phyloP scores from a whole-genome alignment of 2,113 vertebrate genomes.

The Amazona vittata region DNA sequence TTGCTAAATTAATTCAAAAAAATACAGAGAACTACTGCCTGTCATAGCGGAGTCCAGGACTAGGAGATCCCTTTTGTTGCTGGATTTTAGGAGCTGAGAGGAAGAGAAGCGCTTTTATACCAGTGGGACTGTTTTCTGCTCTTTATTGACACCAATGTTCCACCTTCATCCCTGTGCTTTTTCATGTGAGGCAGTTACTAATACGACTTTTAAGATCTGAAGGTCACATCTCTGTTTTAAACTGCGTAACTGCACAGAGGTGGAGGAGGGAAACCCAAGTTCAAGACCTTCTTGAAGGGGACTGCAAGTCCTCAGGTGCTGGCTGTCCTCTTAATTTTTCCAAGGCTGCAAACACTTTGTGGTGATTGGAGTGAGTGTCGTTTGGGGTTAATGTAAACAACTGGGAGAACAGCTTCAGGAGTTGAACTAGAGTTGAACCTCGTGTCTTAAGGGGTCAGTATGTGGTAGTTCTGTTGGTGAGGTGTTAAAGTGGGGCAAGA shows the following conservation, averaged over 20 bases:
- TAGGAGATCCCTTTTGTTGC: constrained; percentile 54
- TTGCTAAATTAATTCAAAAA: constrained; percentile 56
- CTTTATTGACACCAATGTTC: constrained; percentile 48
- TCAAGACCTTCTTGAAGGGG: background rate
- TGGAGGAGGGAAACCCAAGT: background rate
- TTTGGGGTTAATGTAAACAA: background rate
- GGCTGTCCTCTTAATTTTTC: background rate
- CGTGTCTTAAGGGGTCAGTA: rapidly evolving
- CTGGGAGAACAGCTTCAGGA: background rate
- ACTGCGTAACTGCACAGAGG: constrained; percentile 25
- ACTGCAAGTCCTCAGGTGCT: background rate
- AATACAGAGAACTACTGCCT: background rate
- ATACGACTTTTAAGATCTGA: constrained; percentile 42
- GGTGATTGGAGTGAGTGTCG: background rate
- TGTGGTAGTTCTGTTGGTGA: background rate
- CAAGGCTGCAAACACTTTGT: background rate
- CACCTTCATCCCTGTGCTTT: constrained; percentile 1
- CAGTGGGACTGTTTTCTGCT: background rate
- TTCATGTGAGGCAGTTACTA: constrained; percentile 23
- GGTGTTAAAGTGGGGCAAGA: background rate
- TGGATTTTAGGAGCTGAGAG: background rate
- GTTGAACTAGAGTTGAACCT: background rate
- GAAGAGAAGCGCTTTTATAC: background rate
- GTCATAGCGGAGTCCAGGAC: background rate
- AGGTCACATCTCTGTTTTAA: constrained; percentile 51